Evolutionary conservation across 2,113 vertebrate genomes (phyloP).

Genomic region (Tretioscincus oriximinensis): DNA sequence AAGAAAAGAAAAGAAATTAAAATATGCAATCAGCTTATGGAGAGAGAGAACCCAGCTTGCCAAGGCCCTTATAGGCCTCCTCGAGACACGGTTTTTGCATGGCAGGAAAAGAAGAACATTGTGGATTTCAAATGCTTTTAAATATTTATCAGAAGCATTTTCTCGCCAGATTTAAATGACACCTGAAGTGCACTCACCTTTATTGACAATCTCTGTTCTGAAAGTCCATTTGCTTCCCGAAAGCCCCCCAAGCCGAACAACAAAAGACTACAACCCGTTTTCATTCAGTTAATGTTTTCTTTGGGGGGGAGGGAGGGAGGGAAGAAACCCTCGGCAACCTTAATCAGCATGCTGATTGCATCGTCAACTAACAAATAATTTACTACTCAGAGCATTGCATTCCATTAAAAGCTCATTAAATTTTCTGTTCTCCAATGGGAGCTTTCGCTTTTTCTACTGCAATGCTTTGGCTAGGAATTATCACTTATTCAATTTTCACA

Average conservation of each 20-base stretch:
- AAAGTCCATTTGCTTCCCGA: slow-evolving; percentile 75
- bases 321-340: slow-evolving; percentile 76
- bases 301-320: slow-evolving; percentile 46
- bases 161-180: slow-evolving; percentile 73
- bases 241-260: slow-evolving; percentile 75
- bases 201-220: slow-evolving; percentile 74
- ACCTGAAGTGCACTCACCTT: slow-evolving; percentile 81
- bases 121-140: slow-evolving; percentile 74
- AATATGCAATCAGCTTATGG: slow-evolving; percentile 9
- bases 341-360: slow-evolving; percentile 87
- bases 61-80: slow-evolving; percentile 67
- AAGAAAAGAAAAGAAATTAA: background rate
- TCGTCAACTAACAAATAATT: slow-evolving; percentile 86
- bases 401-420: slow-evolving; percentile 86
- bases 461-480: slow-evolving; percentile 70
- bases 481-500: slow-evolving; percentile 60
- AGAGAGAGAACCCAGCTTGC: slow-evolving; percentile 40
- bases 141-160: slow-evolving; percentile 80
- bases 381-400: slow-evolving; percentile 82
- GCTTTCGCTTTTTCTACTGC: slow-evolving; percentile 75
- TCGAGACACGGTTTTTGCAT: slow-evolving; percentile 66
- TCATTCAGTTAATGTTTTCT: slow-evolving; percentile 77
- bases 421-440: slow-evolving; percentile 83
- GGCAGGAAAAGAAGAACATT: slow-evolving; percentile 50
- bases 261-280: slow-evolving; percentile 69